A percentile compares a stretch with the other conserved stretches of the same genome.
Evolutionary conservation across 2,797 vertebrate genomes (phyloP).

Genomic region (Eutrigla gurnardus): DNA sequence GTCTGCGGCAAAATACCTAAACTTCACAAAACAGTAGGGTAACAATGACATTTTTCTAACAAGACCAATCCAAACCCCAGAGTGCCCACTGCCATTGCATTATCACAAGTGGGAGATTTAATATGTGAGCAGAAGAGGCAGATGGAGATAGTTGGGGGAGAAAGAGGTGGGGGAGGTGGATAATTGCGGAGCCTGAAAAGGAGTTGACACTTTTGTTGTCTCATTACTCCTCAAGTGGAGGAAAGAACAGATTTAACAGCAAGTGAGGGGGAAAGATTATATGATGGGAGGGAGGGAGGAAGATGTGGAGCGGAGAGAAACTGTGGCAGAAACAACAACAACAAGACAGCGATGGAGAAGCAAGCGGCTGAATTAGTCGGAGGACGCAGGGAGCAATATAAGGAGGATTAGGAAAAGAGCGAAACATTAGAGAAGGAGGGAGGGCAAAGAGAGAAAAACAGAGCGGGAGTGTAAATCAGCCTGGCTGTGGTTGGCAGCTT

Average conservation of each 20-base stretch:
- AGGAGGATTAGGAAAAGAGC: slow-evolving; percentile 55
- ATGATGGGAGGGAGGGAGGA: slow-evolving; percentile 21
- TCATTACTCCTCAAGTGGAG: slow-evolving; percentile 73
- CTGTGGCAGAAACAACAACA: slow-evolving; percentile 42
- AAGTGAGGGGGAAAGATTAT: slow-evolving; percentile 41
- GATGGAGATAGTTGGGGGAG: slow-evolving; percentile 16
- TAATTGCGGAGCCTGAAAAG: slow-evolving; percentile 53
- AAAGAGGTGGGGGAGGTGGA: slow-evolving; percentile 26
- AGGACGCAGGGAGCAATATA: slow-evolving; percentile 60
- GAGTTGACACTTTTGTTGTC: slow-evolving; percentile 68
- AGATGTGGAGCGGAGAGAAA: slow-evolving; percentile 38
- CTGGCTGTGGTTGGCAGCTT: slow-evolving; percentile 62
- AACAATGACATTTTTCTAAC: slow-evolving; percentile 8
- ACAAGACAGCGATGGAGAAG: slow-evolving; percentile 55
- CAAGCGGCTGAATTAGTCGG: slow-evolving; percentile 53
- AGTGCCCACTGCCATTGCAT: slow-evolving; percentile 35
- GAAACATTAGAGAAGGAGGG: slow-evolving; percentile 46
- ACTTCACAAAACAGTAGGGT: not conserved
- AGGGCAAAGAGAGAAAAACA: slow-evolving; percentile 31
- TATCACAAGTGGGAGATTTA: slow-evolving; percentile 60
- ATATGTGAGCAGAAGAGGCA: slow-evolving; percentile 34
- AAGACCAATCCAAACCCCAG: slow-evolving; percentile 15
- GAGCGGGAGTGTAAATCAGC: slow-evolving; percentile 67
- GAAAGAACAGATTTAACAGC: slow-evolving; percentile 54
- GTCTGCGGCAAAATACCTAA: not conserved